Percentiles rank a stretch among this genome's conserved stretches.
phyloP scores from a whole-genome alignment of 2,888 invertebrate species.

The Dasysyrphus albostriatus region DNA sequence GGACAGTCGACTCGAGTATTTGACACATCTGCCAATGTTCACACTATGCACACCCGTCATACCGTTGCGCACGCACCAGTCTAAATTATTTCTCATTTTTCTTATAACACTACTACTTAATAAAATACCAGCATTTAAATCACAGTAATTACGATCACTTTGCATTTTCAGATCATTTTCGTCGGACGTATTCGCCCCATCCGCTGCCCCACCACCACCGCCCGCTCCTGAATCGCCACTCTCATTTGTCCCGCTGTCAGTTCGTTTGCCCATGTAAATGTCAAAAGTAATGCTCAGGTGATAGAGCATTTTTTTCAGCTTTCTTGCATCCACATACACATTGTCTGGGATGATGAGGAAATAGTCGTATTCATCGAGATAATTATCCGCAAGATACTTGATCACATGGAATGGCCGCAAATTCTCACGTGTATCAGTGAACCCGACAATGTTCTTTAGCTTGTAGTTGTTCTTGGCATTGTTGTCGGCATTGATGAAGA shows the following conservation, averaged over 20 bases:
- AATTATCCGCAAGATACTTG: slow-evolving; percentile 95
- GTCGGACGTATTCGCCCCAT: slow-evolving; percentile 68
- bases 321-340: slow-evolving; percentile 92
- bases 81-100: slow-evolving; percentile 90
- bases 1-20: slow-evolving; percentile 83
- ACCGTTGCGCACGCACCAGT: slow-evolving; percentile 95
- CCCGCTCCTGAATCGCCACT: slow-evolving; percentile 86
- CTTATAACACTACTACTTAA: slow-evolving; percentile 94
- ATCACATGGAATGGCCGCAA: slow-evolving; percentile 94
- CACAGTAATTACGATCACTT: slow-evolving; percentile 82
- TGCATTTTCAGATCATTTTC: slow-evolving; percentile 78
- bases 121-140: slow-evolving; percentile 92
- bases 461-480: slow-evolving; percentile 85
- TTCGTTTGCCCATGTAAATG: slow-evolving; percentile 90
- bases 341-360: slow-evolving; percentile 94
- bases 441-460: slow-evolving; percentile 91
- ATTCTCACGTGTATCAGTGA: slow-evolving; percentile 91
- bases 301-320: slow-evolving; percentile 88
- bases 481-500: slow-evolving; percentile 88
- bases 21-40: slow-evolving; percentile 93
- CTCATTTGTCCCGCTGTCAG: slow-evolving; percentile 80
- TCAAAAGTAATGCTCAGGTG: slow-evolving; percentile 93
- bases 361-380: slow-evolving; percentile 95
- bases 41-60: slow-evolving; percentile 92
- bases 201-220: slow-evolving; percentile 62